phyloP scores from a whole-genome alignment of 1,140 invertebrate genomes.

The Lepidurus arcticus region DNA sequence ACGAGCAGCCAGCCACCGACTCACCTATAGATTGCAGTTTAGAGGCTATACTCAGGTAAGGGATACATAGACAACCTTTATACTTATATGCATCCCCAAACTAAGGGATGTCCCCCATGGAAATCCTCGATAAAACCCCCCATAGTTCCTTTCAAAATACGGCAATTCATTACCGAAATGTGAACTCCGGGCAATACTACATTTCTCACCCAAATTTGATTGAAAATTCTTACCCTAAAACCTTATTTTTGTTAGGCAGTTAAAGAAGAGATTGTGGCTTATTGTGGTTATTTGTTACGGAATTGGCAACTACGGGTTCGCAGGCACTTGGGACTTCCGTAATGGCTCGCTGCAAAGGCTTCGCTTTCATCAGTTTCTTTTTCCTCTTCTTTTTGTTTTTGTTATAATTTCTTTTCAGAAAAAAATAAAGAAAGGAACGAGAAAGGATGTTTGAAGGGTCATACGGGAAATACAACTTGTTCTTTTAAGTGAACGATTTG shows the following conservation, averaged over 20 bases:
- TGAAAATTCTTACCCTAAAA: neutral
- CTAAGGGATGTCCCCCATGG: too few species aligned
- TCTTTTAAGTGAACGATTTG: neutral
- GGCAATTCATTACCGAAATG: neutral
- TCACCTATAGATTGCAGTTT: slow-evolving; percentile 15
- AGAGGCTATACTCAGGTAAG: slow-evolving; percentile 13
- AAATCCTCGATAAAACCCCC: neutral
- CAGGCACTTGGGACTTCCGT: neutral
- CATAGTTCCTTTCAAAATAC: neutral
- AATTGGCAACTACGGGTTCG: neutral
- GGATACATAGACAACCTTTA: neutral
- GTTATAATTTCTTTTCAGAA: too few species aligned
- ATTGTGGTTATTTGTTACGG: neutral
- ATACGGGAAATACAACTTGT: neutral
- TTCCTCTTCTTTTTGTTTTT: neutral
- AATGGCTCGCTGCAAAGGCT: neutral
- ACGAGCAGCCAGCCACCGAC: slow-evolving; percentile 16
- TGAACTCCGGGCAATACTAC: neutral
- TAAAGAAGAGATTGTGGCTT: too few species aligned
- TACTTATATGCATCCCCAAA: too few species aligned
- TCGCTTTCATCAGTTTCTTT: slow-evolving; percentile 5
- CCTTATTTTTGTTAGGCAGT: too few species aligned
- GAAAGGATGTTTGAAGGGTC: neutral
- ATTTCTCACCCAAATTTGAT: neutral
- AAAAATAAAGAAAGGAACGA: neutral